A percentile compares a stretch with the other conserved stretches of the same genome.
Evolutionary conservation across 2,797 vertebrate species (phyloP).

Genomic region (Choloepus didactylus): DNA sequence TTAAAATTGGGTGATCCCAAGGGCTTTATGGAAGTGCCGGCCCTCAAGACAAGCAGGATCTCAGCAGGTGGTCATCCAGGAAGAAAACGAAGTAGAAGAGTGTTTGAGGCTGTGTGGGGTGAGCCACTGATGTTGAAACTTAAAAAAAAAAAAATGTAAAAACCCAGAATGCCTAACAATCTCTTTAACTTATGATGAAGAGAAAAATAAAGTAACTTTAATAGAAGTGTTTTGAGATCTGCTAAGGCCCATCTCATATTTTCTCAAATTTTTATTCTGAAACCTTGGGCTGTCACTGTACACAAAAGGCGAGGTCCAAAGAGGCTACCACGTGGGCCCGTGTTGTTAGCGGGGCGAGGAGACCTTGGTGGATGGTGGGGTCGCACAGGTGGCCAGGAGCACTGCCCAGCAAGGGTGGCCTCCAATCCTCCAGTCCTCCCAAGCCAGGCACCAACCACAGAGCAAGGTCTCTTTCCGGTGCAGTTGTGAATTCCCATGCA

Average conservation of each 20-base stretch:
- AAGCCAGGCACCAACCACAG: fast-evolving
- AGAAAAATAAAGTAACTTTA: neutral
- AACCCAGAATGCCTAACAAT: neutral
- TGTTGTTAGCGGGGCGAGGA: neutral
- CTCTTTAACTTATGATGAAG: neutral
- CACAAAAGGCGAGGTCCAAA: neutral
- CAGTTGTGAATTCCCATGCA: neutral
- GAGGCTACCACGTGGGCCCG: too few species aligned
- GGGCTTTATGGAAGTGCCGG: neutral
- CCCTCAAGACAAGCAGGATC: neutral
- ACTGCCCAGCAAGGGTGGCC: fast-evolving
- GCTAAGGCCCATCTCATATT: neutral
- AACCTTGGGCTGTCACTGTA: neutral
- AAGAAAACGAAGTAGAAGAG: neutral
- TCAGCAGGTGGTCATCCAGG: neutral
- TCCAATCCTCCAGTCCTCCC: fast-evolving
- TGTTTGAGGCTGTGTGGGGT: neutral
- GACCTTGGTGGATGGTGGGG: fast-evolving
- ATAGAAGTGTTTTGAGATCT: neutral
- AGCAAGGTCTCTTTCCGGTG: neutral
- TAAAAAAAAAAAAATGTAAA: neutral
- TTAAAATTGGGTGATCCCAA: neutral
- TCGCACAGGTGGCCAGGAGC: neutral
- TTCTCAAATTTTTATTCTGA: neutral
- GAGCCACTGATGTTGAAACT: neutral